Evolutionary conservation across 2,888 invertebrate genomes (phyloP).

Genomic region (Hoplodrina blanda): DNA sequence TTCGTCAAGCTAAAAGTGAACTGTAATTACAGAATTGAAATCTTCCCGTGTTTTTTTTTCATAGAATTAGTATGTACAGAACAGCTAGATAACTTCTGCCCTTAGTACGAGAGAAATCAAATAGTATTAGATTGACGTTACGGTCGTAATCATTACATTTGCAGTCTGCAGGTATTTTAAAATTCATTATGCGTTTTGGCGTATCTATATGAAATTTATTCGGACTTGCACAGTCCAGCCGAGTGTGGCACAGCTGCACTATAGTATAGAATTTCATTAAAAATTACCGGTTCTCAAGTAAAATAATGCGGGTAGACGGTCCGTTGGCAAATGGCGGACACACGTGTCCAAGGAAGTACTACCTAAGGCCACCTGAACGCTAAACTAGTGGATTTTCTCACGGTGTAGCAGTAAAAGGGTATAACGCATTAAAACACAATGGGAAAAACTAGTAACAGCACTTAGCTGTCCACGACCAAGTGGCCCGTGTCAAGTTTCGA

Average conservation of each 20-base stretch:
- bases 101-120: not conserved
- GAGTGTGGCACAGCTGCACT: slow-evolving; percentile 86
- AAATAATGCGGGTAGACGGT: slow-evolving; percentile 86
- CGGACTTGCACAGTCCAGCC: slow-evolving; percentile 73
- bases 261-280: slow-evolving; percentile 87
- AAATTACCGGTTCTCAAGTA: slow-evolving; percentile 84
- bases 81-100: not conserved
- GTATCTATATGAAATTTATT: slow-evolving; percentile 77
- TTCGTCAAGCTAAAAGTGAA: not conserved
- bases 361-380: slow-evolving; percentile 82
- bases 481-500: slow-evolving; percentile 59
- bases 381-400: slow-evolving; percentile 81
- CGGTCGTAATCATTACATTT: not conserved
- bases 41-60: too few relatives aligned
- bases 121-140: not conserved
- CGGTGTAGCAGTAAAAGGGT: slow-evolving; percentile 77
- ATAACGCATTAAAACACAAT: slow-evolving; percentile 79
- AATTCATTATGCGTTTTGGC: slow-evolving; percentile 78
- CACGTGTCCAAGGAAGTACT: slow-evolving; percentile 84
- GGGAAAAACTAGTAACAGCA: slow-evolving; percentile 78
- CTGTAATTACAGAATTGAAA: too few relatives aligned
- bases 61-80: too few relatives aligned
- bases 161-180: slow-evolving; percentile 58
- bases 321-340: slow-evolving; percentile 79
- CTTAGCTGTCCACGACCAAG: slow-evolving; percentile 72